phyloP scores from a whole-genome alignment of 2,888 invertebrate species.

The Girardia tigrina region DNA sequence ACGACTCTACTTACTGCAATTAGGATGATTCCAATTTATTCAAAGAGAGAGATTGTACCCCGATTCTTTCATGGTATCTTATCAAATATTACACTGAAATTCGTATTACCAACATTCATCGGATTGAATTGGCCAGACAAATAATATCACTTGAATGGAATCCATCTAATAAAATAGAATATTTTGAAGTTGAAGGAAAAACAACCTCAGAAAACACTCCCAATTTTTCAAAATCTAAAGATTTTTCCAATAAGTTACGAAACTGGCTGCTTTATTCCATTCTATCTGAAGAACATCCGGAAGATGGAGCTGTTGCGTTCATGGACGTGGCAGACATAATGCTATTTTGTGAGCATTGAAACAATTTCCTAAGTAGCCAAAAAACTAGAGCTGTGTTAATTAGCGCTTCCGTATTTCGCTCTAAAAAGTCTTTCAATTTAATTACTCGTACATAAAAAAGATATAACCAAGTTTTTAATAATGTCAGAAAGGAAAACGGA shows the following conservation, averaged over 20 bases:
- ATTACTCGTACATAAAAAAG: too few species aligned
- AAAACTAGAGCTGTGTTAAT: slow-evolving; percentile 80
- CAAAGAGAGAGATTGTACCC: too few species aligned
- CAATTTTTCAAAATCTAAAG: slow-evolving; percentile 17
- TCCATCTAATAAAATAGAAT: slow-evolving; percentile 77
- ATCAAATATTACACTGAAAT: too few species aligned
- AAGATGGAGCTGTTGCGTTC: slow-evolving; percentile 78
- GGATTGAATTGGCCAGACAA: slow-evolving; percentile 85
- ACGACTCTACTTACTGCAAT: too few species aligned
- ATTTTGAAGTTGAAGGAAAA: slow-evolving; percentile 64
- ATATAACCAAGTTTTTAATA: too few species aligned
- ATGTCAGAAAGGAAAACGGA: too few species aligned
- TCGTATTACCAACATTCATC: too few species aligned
- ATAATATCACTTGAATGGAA: slow-evolving; percentile 86
- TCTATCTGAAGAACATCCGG: slow-evolving; percentile 82
- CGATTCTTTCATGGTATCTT: too few species aligned
- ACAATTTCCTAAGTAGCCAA: slow-evolving; percentile 93
- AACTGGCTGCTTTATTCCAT: slow-evolving; percentile 92
- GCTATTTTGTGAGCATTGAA: slow-evolving; percentile 79
- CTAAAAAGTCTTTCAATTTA: too few species aligned
- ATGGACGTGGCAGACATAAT: slow-evolving; percentile 80
- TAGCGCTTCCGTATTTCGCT: slow-evolving; percentile 74
- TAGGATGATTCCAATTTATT: too few species aligned
- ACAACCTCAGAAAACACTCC: background rate
- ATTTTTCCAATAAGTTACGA: slow-evolving; percentile 32